Percentiles rank a stretch among this genome's conserved stretches.
phyloP scores from a whole-genome alignment of 2,797 vertebrate genomes.

The Oreonectes daqikongensis region DNA sequence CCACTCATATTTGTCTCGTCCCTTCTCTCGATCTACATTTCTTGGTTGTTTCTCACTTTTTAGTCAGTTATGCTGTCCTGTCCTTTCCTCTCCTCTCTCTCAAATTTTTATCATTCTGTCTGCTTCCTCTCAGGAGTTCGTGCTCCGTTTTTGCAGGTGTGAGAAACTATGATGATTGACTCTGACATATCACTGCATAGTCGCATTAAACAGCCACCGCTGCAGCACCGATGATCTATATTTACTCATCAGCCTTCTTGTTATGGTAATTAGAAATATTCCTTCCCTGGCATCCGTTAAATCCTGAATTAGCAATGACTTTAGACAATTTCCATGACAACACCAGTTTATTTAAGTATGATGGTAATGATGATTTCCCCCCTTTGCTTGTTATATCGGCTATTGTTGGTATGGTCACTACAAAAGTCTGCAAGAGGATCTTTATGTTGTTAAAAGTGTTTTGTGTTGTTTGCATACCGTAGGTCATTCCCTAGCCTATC shows the following conservation, averaged over 20 bases:
- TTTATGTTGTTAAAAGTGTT: conserved; percentile 1
- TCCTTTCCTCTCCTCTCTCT: conserved; percentile 14
- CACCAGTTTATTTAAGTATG: conserved; percentile 33
- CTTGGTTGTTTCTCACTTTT: conserved; percentile 31
- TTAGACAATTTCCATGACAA: conserved; percentile 44
- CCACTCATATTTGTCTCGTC: neutral
- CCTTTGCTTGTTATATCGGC: neutral
- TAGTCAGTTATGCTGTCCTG: conserved; percentile 31
- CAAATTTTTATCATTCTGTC: conserved; percentile 19
- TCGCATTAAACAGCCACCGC: conserved; percentile 57
- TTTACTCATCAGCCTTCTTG: conserved; percentile 61
- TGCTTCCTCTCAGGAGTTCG: conserved; percentile 55
- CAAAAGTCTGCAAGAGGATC: neutral
- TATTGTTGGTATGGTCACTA: neutral
- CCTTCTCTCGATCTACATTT: conserved; percentile 26
- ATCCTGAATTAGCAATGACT: conserved; percentile 48
- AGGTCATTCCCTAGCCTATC: neutral
- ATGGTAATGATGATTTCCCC: conserved; percentile 22
- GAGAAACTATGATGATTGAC: conserved; percentile 78
- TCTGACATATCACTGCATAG: conserved; percentile 62
- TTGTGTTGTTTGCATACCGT: neutral
- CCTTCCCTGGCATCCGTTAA: conserved; percentile 51
- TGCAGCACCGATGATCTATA: conserved; percentile 57
- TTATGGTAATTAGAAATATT: conserved; percentile 57
- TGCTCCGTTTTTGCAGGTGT: conserved; percentile 76